Percentiles rank a stretch among this genome's conserved stretches.
These are phyloP conservation scores for Ormia ochracea DNA, from an alignment of 2,888 invertebrate genomes.

Conservation along the genomic window DNA sequence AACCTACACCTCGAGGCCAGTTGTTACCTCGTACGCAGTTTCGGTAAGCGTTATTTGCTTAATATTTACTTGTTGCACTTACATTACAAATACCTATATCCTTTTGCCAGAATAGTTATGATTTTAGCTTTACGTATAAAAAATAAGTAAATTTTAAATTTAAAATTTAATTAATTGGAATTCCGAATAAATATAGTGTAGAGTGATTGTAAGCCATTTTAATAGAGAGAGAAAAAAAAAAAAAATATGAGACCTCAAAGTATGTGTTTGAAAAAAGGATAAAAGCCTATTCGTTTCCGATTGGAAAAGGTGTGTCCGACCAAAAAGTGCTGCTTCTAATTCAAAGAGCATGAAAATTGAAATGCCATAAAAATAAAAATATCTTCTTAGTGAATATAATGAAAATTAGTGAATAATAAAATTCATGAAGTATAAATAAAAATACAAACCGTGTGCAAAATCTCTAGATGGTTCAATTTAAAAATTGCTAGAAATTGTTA, in stretches of 20 bases:
- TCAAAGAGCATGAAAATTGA: neutral
- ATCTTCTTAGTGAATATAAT: no score
- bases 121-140: neutral
- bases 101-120: slow-evolving; percentile 28
- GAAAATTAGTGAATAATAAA: slow-evolving; percentile 27
- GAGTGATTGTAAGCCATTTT: slow-evolving; percentile 52
- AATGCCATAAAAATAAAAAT: slow-evolving; percentile 29
- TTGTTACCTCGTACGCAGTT: slow-evolving; percentile 84
- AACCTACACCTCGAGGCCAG: slow-evolving; percentile 84
- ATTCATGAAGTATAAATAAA: slow-evolving; percentile 14
- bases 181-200: slow-evolving; percentile 54
- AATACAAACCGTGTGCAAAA: slow-evolving; percentile 54
- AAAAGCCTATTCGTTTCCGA: neutral
- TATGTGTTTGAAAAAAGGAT: slow-evolving; percentile 40
- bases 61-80: slow-evolving; percentile 5
- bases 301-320: neutral
- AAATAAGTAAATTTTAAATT: slow-evolving; percentile 18
- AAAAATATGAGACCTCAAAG: slow-evolving; percentile 30
- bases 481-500: slow-evolving; percentile 22
- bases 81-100: neutral
- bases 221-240: neutral
- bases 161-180: no score
- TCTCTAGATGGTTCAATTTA: neutral
- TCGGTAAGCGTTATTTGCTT: slow-evolving; percentile 86
- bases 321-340: neutral